phyloP scores from a whole-genome alignment of 2,797 vertebrate species.

The Ispidina picta region DNA sequence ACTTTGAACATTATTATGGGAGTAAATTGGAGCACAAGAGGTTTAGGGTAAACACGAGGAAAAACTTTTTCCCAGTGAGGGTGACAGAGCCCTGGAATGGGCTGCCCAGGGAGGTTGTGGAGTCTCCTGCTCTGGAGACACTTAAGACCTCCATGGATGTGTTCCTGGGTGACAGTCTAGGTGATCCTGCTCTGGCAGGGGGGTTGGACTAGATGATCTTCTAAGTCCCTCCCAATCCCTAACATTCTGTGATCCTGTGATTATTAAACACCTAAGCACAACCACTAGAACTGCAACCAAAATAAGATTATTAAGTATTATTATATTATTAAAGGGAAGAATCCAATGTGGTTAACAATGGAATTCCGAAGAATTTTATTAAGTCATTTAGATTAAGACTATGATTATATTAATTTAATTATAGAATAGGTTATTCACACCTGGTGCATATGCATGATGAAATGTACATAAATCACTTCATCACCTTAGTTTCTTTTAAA shows the following conservation, averaged over 20 bases:
- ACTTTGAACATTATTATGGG: background rate
- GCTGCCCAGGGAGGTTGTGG: too few species aligned
- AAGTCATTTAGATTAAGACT: background rate
- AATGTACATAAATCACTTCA: background rate
- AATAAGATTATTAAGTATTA: background rate
- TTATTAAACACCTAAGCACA: background rate
- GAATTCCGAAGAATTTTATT: conserved; percentile 14
- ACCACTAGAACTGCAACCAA: background rate
- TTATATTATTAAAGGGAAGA: conserved; percentile 19
- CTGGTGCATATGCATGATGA: background rate
- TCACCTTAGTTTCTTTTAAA: background rate
- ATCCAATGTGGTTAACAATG: background rate
- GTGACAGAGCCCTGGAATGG: too few species aligned
- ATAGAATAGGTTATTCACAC: background rate
- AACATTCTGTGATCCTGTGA: too few species aligned
- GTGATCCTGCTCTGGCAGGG: too few species aligned
- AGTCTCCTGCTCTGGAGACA: too few species aligned
- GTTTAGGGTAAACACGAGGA: too few species aligned
- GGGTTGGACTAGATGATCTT: too few species aligned
- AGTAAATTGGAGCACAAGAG: too few species aligned
- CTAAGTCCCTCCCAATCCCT: too few species aligned
- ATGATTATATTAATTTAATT: background rate
- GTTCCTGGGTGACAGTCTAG: too few species aligned
- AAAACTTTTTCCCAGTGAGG: too few species aligned
- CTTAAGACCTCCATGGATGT: too few species aligned